phyloP scores from a whole-genome alignment of 2,113 vertebrate species.

The Dicaeum eximium region DNA sequence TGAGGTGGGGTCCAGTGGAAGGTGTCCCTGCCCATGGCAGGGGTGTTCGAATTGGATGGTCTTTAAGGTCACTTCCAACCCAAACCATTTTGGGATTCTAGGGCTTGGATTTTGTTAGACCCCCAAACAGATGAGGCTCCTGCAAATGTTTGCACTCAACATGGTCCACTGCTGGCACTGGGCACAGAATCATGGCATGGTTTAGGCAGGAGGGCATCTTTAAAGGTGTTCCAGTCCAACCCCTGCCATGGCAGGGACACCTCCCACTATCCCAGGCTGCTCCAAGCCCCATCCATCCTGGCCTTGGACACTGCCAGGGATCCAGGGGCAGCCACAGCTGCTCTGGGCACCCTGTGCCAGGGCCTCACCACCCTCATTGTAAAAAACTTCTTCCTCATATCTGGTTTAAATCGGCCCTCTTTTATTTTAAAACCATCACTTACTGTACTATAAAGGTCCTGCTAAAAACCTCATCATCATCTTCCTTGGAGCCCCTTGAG shows the following conservation, averaged over 20 bases:
- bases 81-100: background rate
- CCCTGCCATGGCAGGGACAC: background rate
- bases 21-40: background rate
- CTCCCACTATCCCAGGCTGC: accelerated
- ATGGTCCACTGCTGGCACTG: accelerated
- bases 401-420: background rate
- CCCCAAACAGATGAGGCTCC: background rate
- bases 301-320: background rate
- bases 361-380: accelerated
- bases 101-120: background rate
- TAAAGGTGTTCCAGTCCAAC: background rate
- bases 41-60: background rate
- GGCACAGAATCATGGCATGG: background rate
- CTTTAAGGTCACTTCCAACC: background rate
- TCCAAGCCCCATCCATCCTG: accelerated
- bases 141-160: too few species aligned
- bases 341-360: background rate
- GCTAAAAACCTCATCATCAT: background rate
- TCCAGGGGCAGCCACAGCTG: background rate
- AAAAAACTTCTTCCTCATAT: background rate
- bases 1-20: too few species aligned
- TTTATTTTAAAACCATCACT: background rate
- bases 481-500: background rate
- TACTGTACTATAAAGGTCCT: background rate
- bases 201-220: background rate